Percentiles rank a stretch among this genome's conserved stretches.
phyloP scores from a whole-genome alignment of 2,797 vertebrate genomes.

The Poecilia gillii region DNA sequence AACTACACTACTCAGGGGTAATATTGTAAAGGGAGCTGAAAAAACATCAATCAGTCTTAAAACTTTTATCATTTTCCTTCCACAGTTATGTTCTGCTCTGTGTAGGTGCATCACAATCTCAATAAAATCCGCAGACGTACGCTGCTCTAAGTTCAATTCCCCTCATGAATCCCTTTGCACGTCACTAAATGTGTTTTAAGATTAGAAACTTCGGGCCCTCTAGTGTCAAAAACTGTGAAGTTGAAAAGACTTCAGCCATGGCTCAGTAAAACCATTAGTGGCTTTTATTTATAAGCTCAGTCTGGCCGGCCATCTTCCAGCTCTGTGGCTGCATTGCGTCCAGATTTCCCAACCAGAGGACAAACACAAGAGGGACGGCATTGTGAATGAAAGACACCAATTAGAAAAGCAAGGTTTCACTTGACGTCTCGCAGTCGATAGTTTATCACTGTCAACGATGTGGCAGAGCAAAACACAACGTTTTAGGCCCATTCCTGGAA shows the following conservation, averaged over 20 bases:
- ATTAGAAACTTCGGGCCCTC: slow-evolving; percentile 41
- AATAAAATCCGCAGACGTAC: neutral
- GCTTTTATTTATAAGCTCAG: slow-evolving; percentile 46
- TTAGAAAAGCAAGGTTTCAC: slow-evolving; percentile 47
- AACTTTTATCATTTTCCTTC: too few relatives aligned
- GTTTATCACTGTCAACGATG: slow-evolving; percentile 44
- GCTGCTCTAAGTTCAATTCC: neutral
- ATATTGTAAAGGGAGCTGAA: neutral
- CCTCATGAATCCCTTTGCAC: neutral
- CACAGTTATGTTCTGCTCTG: too few relatives aligned
- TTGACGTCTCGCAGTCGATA: slow-evolving; percentile 45
- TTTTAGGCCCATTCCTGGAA: slow-evolving; percentile 5
- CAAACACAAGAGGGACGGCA: slow-evolving; percentile 36
- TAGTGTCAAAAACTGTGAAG: slow-evolving; percentile 35
- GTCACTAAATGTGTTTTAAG: slow-evolving; percentile 32
- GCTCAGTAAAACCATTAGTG: slow-evolving; percentile 43
- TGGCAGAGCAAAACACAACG: slow-evolving; percentile 34
- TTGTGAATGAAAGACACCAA: slow-evolving; percentile 39
- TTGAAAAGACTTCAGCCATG: slow-evolving; percentile 37
- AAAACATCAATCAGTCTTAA: neutral
- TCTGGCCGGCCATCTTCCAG: slow-evolving; percentile 39
- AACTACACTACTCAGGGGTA: neutral
- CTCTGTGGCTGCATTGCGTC: slow-evolving; percentile 38
- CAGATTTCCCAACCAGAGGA: slow-evolving; percentile 49
- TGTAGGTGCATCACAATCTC: neutral